Evolutionary conservation across 1,140 invertebrate genomes (phyloP), one percentile per base, ranked within the genome.

Genomic region (Cotesia chilonis): DNA sequence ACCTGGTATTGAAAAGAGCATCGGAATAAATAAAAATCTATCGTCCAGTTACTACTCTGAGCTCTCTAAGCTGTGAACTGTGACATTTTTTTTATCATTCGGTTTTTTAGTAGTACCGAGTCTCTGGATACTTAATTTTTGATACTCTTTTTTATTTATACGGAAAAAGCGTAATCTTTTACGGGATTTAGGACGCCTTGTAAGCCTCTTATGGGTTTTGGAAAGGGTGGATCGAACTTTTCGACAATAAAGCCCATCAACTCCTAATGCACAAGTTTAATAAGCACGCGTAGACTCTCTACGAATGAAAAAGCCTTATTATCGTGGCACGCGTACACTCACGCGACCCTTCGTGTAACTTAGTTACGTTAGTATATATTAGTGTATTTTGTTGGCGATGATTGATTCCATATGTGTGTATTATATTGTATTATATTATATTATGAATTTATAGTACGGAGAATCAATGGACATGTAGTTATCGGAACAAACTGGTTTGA

Each of bases 1-100:
- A 71, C 69, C 69, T 71, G 69, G 69, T 64, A 57, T 41, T 20
- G 60, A 28, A 12, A 61, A 61, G 20, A 61, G 20, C n/a, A 61
- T 61, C 60, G 35, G 20, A 35, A 28, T 35, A 61, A 61, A 17
- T 20, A 59, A 9, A 10, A 37, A 37, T 38, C 17, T 9, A 47
- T 37, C 38, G n/a, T 37, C 17, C 10, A n/a, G 9, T 28, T 63
- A 3, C 37, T 35, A 36, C 37, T 35, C n/a, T 35, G 7, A 12
- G 28, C 28, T 28, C 28, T 28, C 28, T 28, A 28, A 28, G 28
- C 41, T 47, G 41, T 47, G 5, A 47, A 10, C 41, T 6, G 41
- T 47, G 41, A 47, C 41, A 47, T 10, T 47, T 47, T 47, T 41
- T 65, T 65, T 65, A 20, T 61, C 20, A 10, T 20, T 61, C 35